Evolutionary conservation across 2,888 invertebrate genomes (phyloP), one percentile per base, ranked within the genome.

Genomic region (Cerceris rybyensis): DNA sequence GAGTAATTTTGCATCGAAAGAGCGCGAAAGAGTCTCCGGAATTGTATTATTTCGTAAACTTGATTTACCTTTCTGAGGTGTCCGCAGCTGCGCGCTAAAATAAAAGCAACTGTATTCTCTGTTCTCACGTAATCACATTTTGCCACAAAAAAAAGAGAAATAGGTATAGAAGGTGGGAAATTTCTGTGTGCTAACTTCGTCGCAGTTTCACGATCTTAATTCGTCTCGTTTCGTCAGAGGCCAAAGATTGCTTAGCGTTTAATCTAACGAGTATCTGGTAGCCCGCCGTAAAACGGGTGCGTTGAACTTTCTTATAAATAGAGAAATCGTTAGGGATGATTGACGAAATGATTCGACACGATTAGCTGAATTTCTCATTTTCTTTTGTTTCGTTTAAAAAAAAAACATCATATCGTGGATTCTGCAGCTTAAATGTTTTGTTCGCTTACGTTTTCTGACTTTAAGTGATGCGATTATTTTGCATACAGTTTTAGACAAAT

Each of bases 301-400:
- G 13, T 58, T 57, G 64, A 76, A 78, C 67, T 43, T 17, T n/a
- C 41, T 78, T 76, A 68, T 70, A 70, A 67, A 75, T 64, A 75
- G 65, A 39, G 5, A n/a, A 52, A 9, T 11, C 42, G 42, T 59
- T 41, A 8, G 42, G 4, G 41, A 14, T 41, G 41, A n/a, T 13
- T 14, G 13, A 17, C 6, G n/a, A 11, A 50, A 50, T n/a, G 50
- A 7, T 13, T 13, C 50, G 9, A 1, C 46, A n/a, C 7, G 13
- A n/a, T 50, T n/a, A 11, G 50, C 1, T 11, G 8, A 46, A 46
- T 46, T 46, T 46, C 8, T 46, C 9, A 9, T 7, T 50, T 50
- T 7, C 6, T 50, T 50, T 9, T 50, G 7, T 50, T n/a, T 28
- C 28, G 28, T 28, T 28, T 28, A 28, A 28, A 28, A 28, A 28